These are phyloP conservation scores for Bolinopsis microptera DNA, from an alignment of 37 sponge, comb jelly and placozoan species.

Conservation along the genomic window DNA sequence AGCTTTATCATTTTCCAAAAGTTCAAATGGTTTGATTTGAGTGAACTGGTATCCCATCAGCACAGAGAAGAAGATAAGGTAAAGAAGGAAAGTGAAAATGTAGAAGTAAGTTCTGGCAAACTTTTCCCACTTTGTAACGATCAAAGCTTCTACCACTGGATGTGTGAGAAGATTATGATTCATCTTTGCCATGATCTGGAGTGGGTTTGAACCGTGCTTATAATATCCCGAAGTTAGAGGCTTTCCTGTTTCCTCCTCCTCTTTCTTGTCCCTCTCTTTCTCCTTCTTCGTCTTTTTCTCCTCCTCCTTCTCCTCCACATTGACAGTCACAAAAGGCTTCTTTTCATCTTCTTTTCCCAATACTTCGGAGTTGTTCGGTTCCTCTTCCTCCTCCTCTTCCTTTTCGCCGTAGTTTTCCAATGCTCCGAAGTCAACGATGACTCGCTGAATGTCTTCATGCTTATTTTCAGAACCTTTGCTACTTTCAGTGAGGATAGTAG, in stretches of 20 bases:
- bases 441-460: not conserved
- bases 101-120: slow-evolving; percentile 65
- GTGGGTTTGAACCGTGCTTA: not conserved
- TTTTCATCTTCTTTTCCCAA: too few species aligned
- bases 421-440: not conserved
- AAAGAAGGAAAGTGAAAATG: not conserved
- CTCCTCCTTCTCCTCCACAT: too few species aligned
- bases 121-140: slow-evolving; percentile 66
- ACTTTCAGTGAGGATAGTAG: not conserved
- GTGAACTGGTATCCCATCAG: not conserved
- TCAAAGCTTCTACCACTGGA: slow-evolving; percentile 56
- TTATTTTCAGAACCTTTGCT: not conserved
- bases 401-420: not conserved
- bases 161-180: slow-evolving; percentile 41
- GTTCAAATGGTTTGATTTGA: not conserved
- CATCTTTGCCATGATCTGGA: not conserved
- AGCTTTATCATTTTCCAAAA: not conserved
- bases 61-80: not conserved
- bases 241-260: not conserved
- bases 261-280: not conserved
- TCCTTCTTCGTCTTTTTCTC: too few species aligned
- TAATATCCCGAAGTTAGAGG: not conserved
- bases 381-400: too few species aligned
- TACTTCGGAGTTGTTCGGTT: too few species aligned
- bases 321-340: too few species aligned